phyloP scores from a whole-genome alignment of 2,797 vertebrate genomes.

The Melanotaenia trifasciata region DNA sequence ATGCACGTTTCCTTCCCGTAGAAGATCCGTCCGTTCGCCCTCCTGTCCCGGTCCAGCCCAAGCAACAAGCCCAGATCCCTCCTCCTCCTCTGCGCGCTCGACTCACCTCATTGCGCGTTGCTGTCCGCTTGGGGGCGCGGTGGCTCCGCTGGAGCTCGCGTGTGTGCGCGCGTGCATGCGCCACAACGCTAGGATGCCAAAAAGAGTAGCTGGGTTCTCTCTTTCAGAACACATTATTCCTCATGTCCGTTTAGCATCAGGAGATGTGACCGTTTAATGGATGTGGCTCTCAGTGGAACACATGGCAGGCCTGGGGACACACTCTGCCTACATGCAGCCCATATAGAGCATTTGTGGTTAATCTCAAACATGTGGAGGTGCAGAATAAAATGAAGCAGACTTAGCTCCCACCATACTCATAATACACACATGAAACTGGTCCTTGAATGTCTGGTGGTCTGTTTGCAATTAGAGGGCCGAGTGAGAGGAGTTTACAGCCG shows the following conservation, averaged over 20 bases:
- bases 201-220: conserved; percentile 15
- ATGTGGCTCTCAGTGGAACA: conserved; percentile 28
- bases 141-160: conserved; percentile 62
- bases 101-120: conserved; percentile 12
- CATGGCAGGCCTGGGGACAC: conserved; percentile 15
- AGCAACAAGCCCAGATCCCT: conserved; percentile 61
- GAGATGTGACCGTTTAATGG: background rate
- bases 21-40: conserved; percentile 70
- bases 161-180: conserved; percentile 25
- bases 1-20: conserved; percentile 68
- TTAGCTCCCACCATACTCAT: conserved; percentile 2
- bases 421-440: conserved; percentile 13
- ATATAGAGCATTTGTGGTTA: conserved; percentile 25
- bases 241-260: conserved; percentile 19
- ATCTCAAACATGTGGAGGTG: conserved; percentile 46
- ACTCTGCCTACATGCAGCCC: conserved; percentile 25
- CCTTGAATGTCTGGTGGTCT: conserved; percentile 38
- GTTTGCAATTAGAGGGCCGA: conserved; percentile 67
- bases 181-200: conserved; percentile 19
- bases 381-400: conserved; percentile 45
- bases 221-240: background rate
- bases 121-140: conserved; percentile 75
- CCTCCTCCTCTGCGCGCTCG: conserved; percentile 60
- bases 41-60: conserved; percentile 66
- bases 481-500: conserved; percentile 66